Conservation (phyloP, 2,888 invertebrate genomes). For the Aleiodes alternator region DNA sequence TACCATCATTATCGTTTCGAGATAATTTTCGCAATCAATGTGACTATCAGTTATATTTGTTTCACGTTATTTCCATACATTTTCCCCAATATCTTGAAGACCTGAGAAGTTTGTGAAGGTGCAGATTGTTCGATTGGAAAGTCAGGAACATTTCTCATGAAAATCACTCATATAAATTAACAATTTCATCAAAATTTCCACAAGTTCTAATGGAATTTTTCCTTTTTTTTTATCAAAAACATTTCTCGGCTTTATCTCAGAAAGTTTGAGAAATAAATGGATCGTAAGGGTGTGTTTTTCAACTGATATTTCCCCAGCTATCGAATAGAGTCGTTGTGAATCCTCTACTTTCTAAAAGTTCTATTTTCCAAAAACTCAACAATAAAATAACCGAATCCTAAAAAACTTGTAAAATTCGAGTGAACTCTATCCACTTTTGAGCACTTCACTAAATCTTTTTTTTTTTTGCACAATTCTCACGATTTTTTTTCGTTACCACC, state of each 20-base stretch:
- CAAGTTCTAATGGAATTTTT: neutral
- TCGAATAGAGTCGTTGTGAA: neutral
- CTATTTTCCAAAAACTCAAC: neutral
- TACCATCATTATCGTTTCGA: neutral
- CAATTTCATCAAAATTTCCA: neutral
- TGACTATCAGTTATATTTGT: neutral
- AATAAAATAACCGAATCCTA: neutral
- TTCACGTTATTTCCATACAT: no score
- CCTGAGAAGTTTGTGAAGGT: no score
- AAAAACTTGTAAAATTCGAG: neutral
- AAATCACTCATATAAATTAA: no score
- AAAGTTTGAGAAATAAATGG: no score
- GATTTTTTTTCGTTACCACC: neutral
- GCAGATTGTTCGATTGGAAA: no score
- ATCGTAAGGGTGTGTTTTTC: no score
- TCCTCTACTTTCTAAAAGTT: neutral
- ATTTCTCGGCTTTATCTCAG: no score
- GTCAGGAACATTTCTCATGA: no score
- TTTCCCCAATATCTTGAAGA: no score
- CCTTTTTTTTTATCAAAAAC: no score
- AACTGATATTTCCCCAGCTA: neutral
- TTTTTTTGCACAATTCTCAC: neutral
- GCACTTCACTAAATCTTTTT: neutral
- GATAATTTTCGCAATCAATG: constrained; percentile 13
- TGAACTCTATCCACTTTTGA: neutral